Evolutionary conservation across 1,140 invertebrate genomes (phyloP), one percentile per base, ranked within the genome.

Genomic region (Drosophila malerkotliana): DNA sequence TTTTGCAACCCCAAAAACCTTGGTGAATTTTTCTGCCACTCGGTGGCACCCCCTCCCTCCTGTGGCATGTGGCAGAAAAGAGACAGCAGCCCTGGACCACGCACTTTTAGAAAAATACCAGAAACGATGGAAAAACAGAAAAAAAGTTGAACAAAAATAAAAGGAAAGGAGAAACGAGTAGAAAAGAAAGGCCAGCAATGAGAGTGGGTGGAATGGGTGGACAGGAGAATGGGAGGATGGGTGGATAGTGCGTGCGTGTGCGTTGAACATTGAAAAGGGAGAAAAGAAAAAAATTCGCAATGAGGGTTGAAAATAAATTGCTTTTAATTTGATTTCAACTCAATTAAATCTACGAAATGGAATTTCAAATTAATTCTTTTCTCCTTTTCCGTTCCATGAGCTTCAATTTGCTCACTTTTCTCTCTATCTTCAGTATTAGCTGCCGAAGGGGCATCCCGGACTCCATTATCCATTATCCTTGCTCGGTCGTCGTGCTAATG

Each of bases 301-400:
- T 74, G 79, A 77, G 90, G 90, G 87, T 91, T 88, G 90, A 69
- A 91, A 91, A 91, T 91, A 89, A 89, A 90, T 91, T 91, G 83
- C 83, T 91, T 91, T 91, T 91, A 91, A 91, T 91, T 91, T 91
- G 90, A 90, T 91, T 91, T 91, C 87, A 91, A 91, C 87, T 91
- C 87, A 91, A 91, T 91, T 91, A 91, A 91, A 91, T 91, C 77
- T 77, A 85, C 80, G 72, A 88, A 91, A 91, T 91, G 80, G 83
- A 91, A 90, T 91, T 91, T 90, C 75, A 85, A 91, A 91, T 91
- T 91, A 90, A 91, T 78, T 91, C 87, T 74, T 72, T 78, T 62
- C 49, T 51, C 48, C 44, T 30, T 44, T 44, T 44, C 41, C 39
- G 55, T 15, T 34, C 28, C 34, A 44, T 44, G 34, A 37, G 60